Evolutionary conservation across 1,140 invertebrate genomes (phyloP).

Genomic region (Drosophila melanica): DNA sequence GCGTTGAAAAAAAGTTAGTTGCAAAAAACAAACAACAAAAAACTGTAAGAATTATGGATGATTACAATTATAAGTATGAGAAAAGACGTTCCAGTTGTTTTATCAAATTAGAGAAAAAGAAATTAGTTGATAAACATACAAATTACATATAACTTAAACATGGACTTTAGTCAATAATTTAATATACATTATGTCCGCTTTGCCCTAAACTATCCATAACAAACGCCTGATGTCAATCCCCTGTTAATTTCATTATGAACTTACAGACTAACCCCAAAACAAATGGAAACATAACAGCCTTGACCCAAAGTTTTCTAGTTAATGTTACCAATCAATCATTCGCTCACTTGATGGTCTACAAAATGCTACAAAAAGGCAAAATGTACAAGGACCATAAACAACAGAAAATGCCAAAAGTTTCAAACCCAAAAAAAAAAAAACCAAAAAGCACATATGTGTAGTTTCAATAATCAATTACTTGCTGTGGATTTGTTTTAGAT

Average conservation of each 20-base stretch:
- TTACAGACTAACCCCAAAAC: not conserved
- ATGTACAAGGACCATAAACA: constrained; percentile 4
- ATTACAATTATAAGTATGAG: not conserved
- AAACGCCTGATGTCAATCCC: constrained; percentile 23
- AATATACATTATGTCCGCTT: not conserved
- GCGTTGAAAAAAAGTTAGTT: not conserved
- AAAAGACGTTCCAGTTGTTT: too few relatives aligned
- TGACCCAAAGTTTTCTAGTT: constrained; percentile 34
- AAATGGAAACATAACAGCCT: constrained; percentile 22
- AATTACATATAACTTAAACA: not conserved
- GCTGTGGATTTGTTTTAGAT: not conserved
- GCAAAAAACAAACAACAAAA: too few relatives aligned
- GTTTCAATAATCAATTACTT: constrained; percentile 43
- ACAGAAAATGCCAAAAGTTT: constrained; percentile 37
- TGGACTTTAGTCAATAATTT: not conserved
- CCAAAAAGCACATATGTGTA: constrained; percentile 35
- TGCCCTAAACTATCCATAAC: not conserved
- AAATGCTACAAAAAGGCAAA: constrained; percentile 41
- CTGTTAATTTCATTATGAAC: constrained; percentile 29
- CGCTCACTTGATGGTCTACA: constrained; percentile 44
- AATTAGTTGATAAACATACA: too few relatives aligned
- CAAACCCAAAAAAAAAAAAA: constrained; percentile 35
- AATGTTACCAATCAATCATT: constrained; percentile 54
- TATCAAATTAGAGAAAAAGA: too few relatives aligned
- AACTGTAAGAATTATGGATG: constrained; percentile 13